These are phyloP conservation scores for Marmota monax DNA, from an alignment of 2,113 vertebrate genomes.

Conservation along the genomic window DNA sequence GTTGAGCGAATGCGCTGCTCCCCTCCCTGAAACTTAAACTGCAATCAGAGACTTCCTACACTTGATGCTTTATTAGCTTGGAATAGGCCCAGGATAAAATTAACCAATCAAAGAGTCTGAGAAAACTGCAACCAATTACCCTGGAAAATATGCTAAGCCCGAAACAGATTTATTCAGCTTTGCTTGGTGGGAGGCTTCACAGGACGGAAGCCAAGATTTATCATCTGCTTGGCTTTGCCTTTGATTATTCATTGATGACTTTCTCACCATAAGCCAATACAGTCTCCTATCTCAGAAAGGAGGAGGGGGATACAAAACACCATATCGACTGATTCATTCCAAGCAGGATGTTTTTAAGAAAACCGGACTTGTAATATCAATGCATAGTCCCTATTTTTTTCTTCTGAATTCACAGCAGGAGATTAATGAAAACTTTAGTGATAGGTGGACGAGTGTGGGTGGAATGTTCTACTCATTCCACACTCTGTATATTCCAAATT, in stretches of 20 bases:
- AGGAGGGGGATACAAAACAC: neutral
- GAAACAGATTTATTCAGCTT: constrained; percentile 70
- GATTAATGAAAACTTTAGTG: constrained; percentile 38
- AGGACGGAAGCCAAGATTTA: constrained; percentile 60
- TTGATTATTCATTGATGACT: constrained; percentile 71
- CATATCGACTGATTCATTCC: constrained; percentile 53
- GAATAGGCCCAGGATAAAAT: constrained; percentile 73
- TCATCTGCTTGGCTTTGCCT: constrained; percentile 72
- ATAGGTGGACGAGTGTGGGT: neutral
- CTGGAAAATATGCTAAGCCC: constrained; percentile 80
- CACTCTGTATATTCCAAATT: neutral
- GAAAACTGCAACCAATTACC: constrained; percentile 84
- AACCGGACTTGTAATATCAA: neutral
- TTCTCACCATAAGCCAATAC: constrained; percentile 63
- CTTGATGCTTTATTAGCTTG: constrained; percentile 78
- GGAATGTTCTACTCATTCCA: neutral
- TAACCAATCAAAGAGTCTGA: constrained; percentile 78
- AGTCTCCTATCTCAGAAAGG: neutral
- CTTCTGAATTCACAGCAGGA: constrained; percentile 54
- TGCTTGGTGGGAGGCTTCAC: constrained; percentile 62
- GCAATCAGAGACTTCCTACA: constrained; percentile 76
- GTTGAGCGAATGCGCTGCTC: constrained; percentile 12
- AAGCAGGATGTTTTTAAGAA: constrained; percentile 52
- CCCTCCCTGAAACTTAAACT: constrained; percentile 78
- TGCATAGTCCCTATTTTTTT: constrained; percentile 38